Conservation (phyloP, 1,140 invertebrate genomes). For the Drosophila asahinai region DNA sequence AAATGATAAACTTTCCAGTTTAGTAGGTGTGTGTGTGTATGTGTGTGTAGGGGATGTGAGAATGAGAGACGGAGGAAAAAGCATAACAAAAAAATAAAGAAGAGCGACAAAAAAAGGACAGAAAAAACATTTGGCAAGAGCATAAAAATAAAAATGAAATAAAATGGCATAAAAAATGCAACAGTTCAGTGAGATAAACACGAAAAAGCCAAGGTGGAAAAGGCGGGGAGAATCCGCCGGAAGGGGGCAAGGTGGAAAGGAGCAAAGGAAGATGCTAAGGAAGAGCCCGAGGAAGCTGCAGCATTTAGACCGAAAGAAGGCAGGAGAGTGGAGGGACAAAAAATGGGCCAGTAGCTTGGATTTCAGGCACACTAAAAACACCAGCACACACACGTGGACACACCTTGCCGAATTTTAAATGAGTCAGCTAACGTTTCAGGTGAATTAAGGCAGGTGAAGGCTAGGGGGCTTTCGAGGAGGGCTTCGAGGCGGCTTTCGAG, state of each 20-base stretch:
- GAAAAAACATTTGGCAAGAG: slow-evolving; percentile 57
- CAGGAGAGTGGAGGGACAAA: slow-evolving; percentile 5
- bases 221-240: slow-evolving; percentile 3
- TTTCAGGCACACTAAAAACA: slow-evolving; percentile 29
- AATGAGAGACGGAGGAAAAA: slow-evolving; percentile 25
- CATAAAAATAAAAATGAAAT: slow-evolving; percentile 76
- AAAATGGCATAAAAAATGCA: slow-evolving; percentile 79
- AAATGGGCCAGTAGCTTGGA: slow-evolving; percentile 39
- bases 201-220: slow-evolving; percentile 47
- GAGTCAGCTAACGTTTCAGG: slow-evolving; percentile 34
- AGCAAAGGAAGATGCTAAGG: slow-evolving; percentile 1
- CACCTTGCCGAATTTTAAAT: slow-evolving; percentile 72
- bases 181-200: slow-evolving; percentile 69
- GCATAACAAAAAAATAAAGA: slow-evolving; percentile 19
- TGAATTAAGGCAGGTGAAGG: slow-evolving; percentile 7
- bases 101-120: slow-evolving; percentile 17
- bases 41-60: slow-evolving; percentile 17
- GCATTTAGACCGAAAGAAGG: slow-evolving; percentile 18
- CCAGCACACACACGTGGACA: slow-evolving; percentile 18
- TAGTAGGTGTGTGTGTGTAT: not conserved
- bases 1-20: slow-evolving; percentile 64
- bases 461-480: not conserved
- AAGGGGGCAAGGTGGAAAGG: not conserved
- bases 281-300: slow-evolving; percentile 23
- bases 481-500: not conserved